Evolutionary conservation across 1,140 invertebrate species (phyloP).

Genomic region (Habropoda laboriosa): DNA sequence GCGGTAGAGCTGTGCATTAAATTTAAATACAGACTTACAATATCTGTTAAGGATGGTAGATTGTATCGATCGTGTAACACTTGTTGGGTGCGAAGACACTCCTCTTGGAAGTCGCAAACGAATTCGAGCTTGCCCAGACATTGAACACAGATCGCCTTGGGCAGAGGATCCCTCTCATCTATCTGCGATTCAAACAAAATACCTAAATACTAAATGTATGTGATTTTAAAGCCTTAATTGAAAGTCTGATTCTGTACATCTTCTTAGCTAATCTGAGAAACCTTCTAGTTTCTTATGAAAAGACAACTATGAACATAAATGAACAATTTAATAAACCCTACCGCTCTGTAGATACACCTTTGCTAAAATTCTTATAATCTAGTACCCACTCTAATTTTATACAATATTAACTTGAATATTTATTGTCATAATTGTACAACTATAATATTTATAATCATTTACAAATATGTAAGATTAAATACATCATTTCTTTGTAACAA

Average conservation of each 20-base stretch:
- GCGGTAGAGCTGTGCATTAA: slow-evolving; percentile 70
- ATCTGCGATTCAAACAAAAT: slow-evolving; percentile 78
- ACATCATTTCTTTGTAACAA: not conserved
- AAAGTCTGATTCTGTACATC: slow-evolving; percentile 7
- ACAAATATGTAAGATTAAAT: not conserved
- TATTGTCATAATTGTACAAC: slow-evolving; percentile 3
- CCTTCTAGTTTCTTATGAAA: not conserved
- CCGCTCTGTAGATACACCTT: slow-evolving; percentile 63
- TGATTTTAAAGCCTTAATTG: slow-evolving; percentile 17
- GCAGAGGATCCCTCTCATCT: slow-evolving; percentile 80
- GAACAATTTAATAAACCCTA: slow-evolving; percentile 51
- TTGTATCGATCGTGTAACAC: slow-evolving; percentile 77
- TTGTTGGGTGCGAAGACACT: slow-evolving; percentile 80
- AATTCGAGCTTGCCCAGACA: slow-evolving; percentile 81
- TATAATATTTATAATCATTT: slow-evolving; percentile 15
- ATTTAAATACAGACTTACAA: slow-evolving; percentile 76
- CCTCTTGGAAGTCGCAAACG: slow-evolving; percentile 81
- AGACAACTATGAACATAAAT: not conserved
- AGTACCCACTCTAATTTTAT: slow-evolving; percentile 53
- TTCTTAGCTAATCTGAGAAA: slow-evolving; percentile 8
- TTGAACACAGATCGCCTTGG: slow-evolving; percentile 80
- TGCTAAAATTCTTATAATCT: slow-evolving; percentile 35
- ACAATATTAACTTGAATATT: slow-evolving; percentile 3
- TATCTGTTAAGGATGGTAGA: slow-evolving; percentile 75
- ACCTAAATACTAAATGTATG: slow-evolving; percentile 60